Evolutionary conservation across 2,113 vertebrate species (phyloP).

Genomic region (Scalopus aquaticus): DNA sequence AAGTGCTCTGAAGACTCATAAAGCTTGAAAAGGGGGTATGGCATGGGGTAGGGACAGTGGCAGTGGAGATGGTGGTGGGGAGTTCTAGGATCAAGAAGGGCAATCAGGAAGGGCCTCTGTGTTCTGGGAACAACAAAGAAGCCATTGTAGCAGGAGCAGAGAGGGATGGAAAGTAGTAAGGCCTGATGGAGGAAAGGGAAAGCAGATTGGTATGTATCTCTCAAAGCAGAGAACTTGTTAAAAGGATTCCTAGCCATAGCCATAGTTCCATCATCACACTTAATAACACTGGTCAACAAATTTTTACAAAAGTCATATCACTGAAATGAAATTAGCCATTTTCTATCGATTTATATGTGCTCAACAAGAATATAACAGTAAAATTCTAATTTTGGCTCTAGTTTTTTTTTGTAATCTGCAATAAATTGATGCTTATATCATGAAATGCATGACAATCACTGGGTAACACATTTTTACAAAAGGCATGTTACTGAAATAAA

Average conservation of each 20-base stretch:
- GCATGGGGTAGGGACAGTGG: neutral
- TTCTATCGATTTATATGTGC: too few relatives aligned
- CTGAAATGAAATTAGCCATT: too few relatives aligned
- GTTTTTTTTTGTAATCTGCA: too few relatives aligned
- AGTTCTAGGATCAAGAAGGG: neutral
- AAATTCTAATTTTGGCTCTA: too few relatives aligned
- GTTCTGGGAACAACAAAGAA: conserved; percentile 16
- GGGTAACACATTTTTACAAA: too few relatives aligned
- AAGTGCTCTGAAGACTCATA: conserved; percentile 6
- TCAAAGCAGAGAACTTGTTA: neutral
- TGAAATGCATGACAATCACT: too few relatives aligned
- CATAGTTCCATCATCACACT: neutral
- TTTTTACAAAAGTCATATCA: too few relatives aligned
- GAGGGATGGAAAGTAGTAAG: neutral
- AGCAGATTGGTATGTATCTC: neutral
- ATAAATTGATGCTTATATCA: too few relatives aligned
- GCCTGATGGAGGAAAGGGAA: neutral
- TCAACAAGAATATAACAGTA: too few relatives aligned
- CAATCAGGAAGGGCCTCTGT: conserved; percentile 21
- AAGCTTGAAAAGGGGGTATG: neutral
- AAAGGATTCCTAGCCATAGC: neutral
- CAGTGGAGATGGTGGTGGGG: neutral
- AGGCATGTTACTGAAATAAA: too few relatives aligned
- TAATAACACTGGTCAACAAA: too few relatives aligned
- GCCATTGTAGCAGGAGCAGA: neutral